These are phyloP conservation scores for Philereme vetulata DNA, from an alignment of 2,888 invertebrate genomes.

Conservation along the genomic window DNA sequence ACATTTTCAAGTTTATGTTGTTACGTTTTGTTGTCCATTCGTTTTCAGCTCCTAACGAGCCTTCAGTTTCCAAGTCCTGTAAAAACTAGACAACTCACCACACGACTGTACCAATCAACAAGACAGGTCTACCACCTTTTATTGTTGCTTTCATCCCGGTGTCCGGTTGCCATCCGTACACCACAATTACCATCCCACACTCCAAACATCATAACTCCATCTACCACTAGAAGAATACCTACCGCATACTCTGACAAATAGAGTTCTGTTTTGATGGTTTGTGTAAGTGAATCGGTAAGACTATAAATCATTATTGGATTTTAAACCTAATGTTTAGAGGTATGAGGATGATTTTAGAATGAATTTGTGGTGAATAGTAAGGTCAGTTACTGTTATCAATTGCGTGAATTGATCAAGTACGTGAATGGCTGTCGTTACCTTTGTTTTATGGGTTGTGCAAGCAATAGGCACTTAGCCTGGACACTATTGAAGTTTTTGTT, in stretches of 20 bases:
- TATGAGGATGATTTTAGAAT: conserved; percentile 25
- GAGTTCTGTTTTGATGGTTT: background rate
- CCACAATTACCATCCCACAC: conserved; percentile 60
- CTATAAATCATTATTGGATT: background rate
- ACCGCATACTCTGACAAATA: background rate
- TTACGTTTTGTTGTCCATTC: too few species aligned
- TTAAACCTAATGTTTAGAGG: conserved; percentile 6
- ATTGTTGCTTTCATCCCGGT: conserved; percentile 80
- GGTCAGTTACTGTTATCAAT: conserved; percentile 49
- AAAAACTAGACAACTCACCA: conserved; percentile 38
- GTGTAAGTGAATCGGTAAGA: background rate
- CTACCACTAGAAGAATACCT: background rate
- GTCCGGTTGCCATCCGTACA: conserved; percentile 78
- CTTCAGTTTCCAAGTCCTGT: too few species aligned
- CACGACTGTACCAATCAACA: conserved; percentile 70
- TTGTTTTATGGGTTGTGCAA: conserved; percentile 37
- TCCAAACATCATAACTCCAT: conserved; percentile 42
- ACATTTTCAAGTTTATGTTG: too few species aligned
- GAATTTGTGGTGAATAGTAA: conserved; percentile 29
- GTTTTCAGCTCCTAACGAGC: too few species aligned
- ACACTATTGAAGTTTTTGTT: background rate
- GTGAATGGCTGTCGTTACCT: conserved; percentile 36
- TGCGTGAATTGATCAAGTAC: conserved; percentile 43
- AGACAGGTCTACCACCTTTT: conserved; percentile 80
- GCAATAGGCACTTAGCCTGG: conserved; percentile 14